phyloP scores from a whole-genome alignment of 2,888 invertebrate genomes.

The Deilephila elpenor region DNA sequence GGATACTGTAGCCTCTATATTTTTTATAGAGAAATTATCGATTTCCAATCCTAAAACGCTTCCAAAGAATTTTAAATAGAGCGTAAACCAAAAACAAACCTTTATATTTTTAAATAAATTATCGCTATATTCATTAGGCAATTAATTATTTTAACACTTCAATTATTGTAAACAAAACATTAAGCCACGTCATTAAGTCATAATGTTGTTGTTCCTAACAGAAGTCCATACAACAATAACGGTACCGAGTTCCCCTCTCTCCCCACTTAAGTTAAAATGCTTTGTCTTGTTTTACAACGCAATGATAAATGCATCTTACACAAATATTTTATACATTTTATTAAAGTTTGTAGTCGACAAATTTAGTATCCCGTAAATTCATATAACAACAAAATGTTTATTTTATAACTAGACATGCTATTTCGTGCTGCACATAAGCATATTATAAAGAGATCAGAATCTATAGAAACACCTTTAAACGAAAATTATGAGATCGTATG shows the following conservation, averaged over 20 bases:
- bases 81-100: no score
- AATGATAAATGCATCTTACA: not conserved
- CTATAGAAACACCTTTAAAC: slow-evolving; percentile 2
- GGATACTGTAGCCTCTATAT: not conserved
- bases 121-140: not conserved
- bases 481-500: not conserved
- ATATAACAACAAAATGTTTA: no score
- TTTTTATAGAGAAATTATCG: not conserved
- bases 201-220: slow-evolving; percentile 18
- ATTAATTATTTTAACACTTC: not conserved
- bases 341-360: no score
- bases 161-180: slow-evolving; percentile 10
- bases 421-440: not conserved
- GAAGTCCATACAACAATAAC: slow-evolving; percentile 21
- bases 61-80: not conserved
- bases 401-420: no score
- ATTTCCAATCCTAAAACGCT: not conserved
- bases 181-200: slow-evolving; percentile 22
- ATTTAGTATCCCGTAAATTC: no score
- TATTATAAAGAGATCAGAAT: not conserved
- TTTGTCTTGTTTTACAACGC: slow-evolving; percentile 5
- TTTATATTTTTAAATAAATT: not conserved
- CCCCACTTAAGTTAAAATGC: slow-evolving; percentile 5
- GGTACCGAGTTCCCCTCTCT: not conserved
- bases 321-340: not conserved